These are phyloP conservation scores for Gonatopus flavifemur DNA, from an alignment of 1,140 invertebrate genomes.

Conservation along the genomic window DNA sequence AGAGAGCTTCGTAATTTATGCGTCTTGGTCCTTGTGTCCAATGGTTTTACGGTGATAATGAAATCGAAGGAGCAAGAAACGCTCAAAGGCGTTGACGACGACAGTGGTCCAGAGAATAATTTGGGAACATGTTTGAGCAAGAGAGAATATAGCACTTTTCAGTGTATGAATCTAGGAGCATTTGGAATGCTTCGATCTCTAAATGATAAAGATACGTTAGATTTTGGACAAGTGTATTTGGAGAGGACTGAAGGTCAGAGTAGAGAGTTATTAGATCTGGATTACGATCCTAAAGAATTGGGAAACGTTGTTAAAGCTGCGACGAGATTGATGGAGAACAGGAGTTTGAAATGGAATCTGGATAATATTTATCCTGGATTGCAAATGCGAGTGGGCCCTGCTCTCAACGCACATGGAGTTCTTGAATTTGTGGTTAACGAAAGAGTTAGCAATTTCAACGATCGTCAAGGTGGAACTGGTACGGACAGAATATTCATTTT, in stretches of 20 bases:
- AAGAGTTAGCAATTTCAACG: conserved; percentile 40
- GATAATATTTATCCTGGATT: conserved; percentile 70
- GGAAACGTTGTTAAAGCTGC: conserved; percentile 72
- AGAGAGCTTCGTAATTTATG: conserved; percentile 27
- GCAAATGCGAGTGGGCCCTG: conserved; percentile 70
- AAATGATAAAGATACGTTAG: conserved; percentile 67
- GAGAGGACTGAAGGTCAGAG: conserved; percentile 42
- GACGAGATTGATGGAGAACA: conserved; percentile 67
- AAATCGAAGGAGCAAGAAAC: conserved; percentile 26
- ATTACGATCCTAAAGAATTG: conserved; percentile 73
- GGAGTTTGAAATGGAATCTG: conserved; percentile 74
- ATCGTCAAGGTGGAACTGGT: conserved; percentile 49
- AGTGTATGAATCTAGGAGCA: conserved; percentile 71
- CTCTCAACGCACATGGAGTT: conserved; percentile 62
- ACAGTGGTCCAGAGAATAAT: conserved; percentile 33
- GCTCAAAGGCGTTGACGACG: conserved; percentile 19
- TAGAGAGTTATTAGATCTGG: conserved; percentile 55
- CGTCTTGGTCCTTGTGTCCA: conserved; percentile 31
- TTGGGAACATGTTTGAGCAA: conserved; percentile 37
- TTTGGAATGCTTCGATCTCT: conserved; percentile 65
- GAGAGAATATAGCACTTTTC: conserved; percentile 38
- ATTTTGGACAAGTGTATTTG: conserved; percentile 54
- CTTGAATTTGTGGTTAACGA: conserved; percentile 74
- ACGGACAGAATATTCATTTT: conserved; percentile 2
- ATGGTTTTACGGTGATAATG: conserved; percentile 42